A percentile compares a stretch with the other conserved stretches of the same genome.
Conservation (phyloP, 2,113 vertebrate species). For the Ameiurus melas region DNA sequence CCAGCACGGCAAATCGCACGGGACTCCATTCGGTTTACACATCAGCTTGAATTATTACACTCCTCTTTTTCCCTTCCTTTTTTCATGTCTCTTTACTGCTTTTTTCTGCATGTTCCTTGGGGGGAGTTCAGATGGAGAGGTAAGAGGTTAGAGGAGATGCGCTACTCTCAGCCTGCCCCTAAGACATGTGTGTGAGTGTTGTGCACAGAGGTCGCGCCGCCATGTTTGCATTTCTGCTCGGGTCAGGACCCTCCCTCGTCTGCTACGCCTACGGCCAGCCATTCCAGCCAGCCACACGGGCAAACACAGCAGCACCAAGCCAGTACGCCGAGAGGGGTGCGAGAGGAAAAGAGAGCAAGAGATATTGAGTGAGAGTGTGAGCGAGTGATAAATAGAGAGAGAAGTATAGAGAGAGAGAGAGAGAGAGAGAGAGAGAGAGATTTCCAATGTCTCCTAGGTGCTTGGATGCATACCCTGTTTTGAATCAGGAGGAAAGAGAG, state of each 20-base stretch:
- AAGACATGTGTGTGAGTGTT: conserved; percentile 70
- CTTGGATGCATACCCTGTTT: conserved; percentile 41
- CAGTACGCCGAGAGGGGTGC: conserved; percentile 48
- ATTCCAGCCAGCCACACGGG: conserved; percentile 54
- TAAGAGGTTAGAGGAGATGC: conserved; percentile 68
- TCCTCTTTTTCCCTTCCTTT: conserved; percentile 53
- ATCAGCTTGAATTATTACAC: conserved; percentile 59
- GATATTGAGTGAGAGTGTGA: conserved; percentile 47
- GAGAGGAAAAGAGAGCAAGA: conserved; percentile 43
- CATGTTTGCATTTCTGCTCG: conserved; percentile 72
- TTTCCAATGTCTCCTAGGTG: conserved; percentile 50
- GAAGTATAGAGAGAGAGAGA: conserved; percentile 42
- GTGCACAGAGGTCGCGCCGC: conserved; percentile 66
- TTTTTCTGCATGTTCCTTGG: conserved; percentile 63
- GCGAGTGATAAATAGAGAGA: conserved; percentile 36
- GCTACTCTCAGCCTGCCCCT: conserved; percentile 72
- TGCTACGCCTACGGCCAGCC: conserved; percentile 68
- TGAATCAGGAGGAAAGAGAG: conserved; percentile 40
- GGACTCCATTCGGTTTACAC: conserved; percentile 54
- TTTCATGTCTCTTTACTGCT: conserved; percentile 51
- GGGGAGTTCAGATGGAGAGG: conserved; percentile 66
- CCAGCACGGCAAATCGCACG: conserved; percentile 47
- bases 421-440: conserved; percentile 51
- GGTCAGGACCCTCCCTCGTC: conserved; percentile 67
- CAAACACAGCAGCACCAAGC: conserved; percentile 52